Conservation (phyloP, 2,888 invertebrate species). For the Amiota communis region DNA sequence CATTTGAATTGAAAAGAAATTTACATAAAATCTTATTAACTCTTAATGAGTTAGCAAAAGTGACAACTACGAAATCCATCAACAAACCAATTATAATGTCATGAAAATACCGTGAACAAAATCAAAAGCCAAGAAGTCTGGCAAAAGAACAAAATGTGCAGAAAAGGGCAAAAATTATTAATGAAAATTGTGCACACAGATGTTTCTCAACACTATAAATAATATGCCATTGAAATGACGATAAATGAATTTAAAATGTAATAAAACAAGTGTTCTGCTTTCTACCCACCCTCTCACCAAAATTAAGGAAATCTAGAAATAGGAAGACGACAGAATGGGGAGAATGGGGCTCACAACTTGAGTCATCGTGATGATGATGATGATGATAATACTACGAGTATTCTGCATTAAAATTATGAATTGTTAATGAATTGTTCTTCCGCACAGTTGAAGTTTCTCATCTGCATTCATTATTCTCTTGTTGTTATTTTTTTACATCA, state of each 20-base stretch:
- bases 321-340: no score
- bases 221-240: no score
- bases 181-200: neutral
- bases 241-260: no score
- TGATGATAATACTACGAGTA: no score
- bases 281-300: no score
- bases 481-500: neutral
- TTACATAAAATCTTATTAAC: conserved; percentile 47
- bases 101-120: conserved; percentile 31
- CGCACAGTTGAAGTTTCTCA: neutral
- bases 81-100: conserved; percentile 62
- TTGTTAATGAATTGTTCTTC: conserved; percentile 17
- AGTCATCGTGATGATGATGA: neutral
- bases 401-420: conserved; percentile 27
- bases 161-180: conserved; percentile 2
- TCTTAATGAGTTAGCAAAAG: conserved; percentile 56
- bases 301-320: no score
- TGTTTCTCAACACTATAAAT: no score
- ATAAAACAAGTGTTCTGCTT: no score
- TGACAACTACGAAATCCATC: conserved; percentile 61
- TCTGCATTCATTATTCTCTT: neutral
- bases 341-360: no score
- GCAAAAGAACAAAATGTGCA: conserved; percentile 32
- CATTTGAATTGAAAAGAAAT: neutral
- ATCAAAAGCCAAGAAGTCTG: neutral